Conservation (phyloP, 1,140 invertebrate genomes). For the Drosophila kanapiae region DNA sequence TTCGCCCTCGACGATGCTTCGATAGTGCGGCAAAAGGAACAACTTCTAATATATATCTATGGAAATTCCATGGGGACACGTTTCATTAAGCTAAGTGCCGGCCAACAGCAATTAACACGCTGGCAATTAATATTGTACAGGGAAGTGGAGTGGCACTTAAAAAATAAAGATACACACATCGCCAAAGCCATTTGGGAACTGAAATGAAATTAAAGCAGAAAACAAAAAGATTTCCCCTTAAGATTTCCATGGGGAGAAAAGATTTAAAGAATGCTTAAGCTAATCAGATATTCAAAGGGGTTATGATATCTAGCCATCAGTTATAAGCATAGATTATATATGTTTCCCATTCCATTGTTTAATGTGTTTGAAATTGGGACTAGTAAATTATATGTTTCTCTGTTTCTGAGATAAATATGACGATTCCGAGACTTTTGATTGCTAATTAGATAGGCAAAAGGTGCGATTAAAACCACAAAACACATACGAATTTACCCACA, state of each 20-base stretch:
- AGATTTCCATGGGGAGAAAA: not conserved
- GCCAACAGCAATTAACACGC: constrained; percentile 55
- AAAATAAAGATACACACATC: constrained; percentile 12
- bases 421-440: not conserved
- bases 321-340: not conserved
- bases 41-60: constrained; percentile 49
- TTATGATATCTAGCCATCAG: not conserved
- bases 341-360: not conserved
- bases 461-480: not conserved
- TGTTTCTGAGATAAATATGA: not conserved
- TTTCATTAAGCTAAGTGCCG: constrained; percentile 67
- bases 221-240: not conserved
- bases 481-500: not conserved
- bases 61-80: constrained; percentile 41
- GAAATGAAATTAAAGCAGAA: not conserved
- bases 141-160: constrained; percentile 1
- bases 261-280: not conserved
- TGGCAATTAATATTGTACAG: constrained; percentile 35
- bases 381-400: not conserved
- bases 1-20: constrained; percentile 29
- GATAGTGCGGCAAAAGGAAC: constrained; percentile 1
- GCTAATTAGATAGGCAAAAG: not conserved
- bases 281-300: not conserved
- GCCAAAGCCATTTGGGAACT: not conserved
- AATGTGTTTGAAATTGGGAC: not conserved